Conservation (phyloP, 2,113 vertebrate genomes). For the Pandion haliaetus region DNA sequence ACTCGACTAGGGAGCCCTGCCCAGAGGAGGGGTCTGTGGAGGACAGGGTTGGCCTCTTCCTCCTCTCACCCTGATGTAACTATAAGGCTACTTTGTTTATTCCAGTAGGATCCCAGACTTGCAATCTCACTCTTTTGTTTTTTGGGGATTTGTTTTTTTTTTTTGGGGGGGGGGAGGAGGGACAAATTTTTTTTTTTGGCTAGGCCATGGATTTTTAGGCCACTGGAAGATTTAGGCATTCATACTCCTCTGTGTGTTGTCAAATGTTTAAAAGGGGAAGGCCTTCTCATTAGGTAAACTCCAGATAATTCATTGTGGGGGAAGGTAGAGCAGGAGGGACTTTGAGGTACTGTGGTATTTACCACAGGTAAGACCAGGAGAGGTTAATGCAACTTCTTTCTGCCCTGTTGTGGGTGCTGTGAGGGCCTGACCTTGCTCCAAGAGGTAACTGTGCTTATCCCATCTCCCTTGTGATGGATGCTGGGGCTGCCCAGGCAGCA, state of each 20-base stretch:
- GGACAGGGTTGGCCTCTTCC: not conserved
- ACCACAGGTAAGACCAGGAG: too few relatives aligned
- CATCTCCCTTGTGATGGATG: not conserved
- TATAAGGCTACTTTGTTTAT: not conserved
- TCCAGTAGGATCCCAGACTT: not conserved
- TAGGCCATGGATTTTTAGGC: not conserved
- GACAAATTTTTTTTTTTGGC: too few relatives aligned
- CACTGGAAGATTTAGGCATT: not conserved
- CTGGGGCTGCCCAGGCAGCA: not conserved
- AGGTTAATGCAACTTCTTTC: not conserved
- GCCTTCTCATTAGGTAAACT: not conserved
- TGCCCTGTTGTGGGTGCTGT: not conserved
- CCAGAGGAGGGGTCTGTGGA: not conserved
- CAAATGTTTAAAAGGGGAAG: not conserved
- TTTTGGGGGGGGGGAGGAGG: too few relatives aligned
- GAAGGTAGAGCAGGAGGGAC: not conserved
- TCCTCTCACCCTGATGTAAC: not conserved
- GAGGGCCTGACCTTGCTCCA: not conserved
- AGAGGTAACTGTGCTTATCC: not conserved
- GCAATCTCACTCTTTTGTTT: not conserved
- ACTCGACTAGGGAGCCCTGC: accelerated
- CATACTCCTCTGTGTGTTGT: not conserved
- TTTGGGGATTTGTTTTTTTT: too few relatives aligned
- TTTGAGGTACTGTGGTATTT: not conserved
- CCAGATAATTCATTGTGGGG: not conserved